Base-by-base conservation (phyloP, 2,113 vertebrate genomes). In the Calidris pugnax region DNA sequence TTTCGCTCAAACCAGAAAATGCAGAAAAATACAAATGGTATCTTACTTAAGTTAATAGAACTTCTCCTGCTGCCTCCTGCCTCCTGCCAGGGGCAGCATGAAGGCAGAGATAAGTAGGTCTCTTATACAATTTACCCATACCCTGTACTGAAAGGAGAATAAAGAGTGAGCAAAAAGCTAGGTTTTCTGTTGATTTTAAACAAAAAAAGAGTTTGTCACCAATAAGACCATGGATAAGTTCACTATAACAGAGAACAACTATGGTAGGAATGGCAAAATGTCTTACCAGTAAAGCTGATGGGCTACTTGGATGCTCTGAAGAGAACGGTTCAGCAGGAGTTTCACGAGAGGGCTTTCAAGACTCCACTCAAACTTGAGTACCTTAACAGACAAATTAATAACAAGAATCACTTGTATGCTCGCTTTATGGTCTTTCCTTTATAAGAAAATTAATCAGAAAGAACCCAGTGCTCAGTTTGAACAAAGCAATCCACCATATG, bases 271-370 rank as follows among this genome's bases (percentile, higher is more conserved):
- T 21, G 7, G 51, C 9, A 87, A 56, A 75, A 66, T 18, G 23
- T 55, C 98, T 98, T 96, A 99, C 99, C 99, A 99, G 95, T 96
- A 99, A 19, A 99, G 98, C 4, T 98, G 98, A 73, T 99, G 99
- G 33, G 98, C 98, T 7, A 99, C 94, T 80, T 98, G 98, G 39
- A 99, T 85, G 88, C 96, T 99, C 95, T 97, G 98, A 89, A 99
- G 66, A 4, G 98, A 98, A 50, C 98, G 98, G 32, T 97, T 95
- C 87, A 99, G 88, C 28, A 99, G 95, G 39, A 99, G 96, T 73
- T 97, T 98, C 84, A 99, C 98, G 85, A 99, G 95, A 47, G 98
- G 98, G 73, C 98, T 98, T 71, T 99, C 98, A 85, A 99, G 94
- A 74, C 97, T 98, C 99, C 99, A 99, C 96, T 99, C 99, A 93